Percentiles rank a stretch among this genome's conserved stretches.
Conservation (phyloP, 2,113 vertebrate genomes). For the Crotalus tigris region DNA sequence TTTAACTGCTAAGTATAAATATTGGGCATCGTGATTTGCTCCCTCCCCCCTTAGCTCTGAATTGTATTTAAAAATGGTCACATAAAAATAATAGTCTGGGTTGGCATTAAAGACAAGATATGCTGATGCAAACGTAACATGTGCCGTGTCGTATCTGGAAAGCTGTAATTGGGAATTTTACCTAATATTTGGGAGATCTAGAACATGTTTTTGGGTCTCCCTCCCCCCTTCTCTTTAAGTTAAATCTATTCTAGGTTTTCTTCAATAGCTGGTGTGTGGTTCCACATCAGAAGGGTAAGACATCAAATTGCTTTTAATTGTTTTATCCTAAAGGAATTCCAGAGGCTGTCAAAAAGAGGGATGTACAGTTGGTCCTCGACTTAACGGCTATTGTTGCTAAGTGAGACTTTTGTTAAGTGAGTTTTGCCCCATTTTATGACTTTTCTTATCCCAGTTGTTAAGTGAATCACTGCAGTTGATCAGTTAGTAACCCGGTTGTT, state of each 20-base stretch:
- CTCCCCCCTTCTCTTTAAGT: not conserved
- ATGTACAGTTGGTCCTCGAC: not conserved
- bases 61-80: conserved; percentile 68
- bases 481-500: too few relatives aligned
- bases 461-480: too few relatives aligned
- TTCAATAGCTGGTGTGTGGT: not conserved
- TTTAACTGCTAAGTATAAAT: conserved; percentile 51
- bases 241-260: not conserved
- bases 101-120: conserved; percentile 66
- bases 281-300: not conserved
- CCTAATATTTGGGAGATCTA: not conserved
- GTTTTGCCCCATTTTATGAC: too few relatives aligned
- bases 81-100: conserved; percentile 53
- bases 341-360: not conserved
- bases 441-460: too few relatives aligned
- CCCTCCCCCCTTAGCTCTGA: conserved; percentile 44
- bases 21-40: conserved; percentile 46
- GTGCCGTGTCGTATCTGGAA: conserved; percentile 47
- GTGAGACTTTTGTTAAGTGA: too few relatives aligned
- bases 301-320: not conserved
- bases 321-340: not conserved
- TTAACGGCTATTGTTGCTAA: too few relatives aligned
- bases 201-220: not conserved
- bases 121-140: conserved; percentile 39
- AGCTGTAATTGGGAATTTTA: not conserved